Percentiles rank a stretch among this genome's conserved stretches.
Evolutionary conservation across 2,113 vertebrate species (phyloP).

Genomic region (Tragelaphus strepsiceros): DNA sequence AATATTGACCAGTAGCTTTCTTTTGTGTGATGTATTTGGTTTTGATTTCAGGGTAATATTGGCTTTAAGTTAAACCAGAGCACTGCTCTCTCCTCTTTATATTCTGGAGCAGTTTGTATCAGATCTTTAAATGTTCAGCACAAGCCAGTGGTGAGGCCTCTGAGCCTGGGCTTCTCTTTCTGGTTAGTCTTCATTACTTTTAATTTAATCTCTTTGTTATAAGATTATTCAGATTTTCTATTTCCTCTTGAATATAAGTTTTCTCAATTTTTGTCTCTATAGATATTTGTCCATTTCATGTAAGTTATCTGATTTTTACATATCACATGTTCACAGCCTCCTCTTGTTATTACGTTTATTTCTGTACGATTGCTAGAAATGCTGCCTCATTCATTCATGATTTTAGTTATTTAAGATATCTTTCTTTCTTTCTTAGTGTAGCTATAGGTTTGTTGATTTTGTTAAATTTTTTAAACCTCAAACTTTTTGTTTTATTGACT

Average conservation of each 20-base stretch:
- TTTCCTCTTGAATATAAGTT: background rate
- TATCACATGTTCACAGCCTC: accelerated
- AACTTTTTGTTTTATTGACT: background rate
- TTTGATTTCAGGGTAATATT: background rate
- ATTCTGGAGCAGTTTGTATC: background rate
- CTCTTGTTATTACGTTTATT: background rate
- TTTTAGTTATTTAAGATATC: background rate
- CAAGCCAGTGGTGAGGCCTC: background rate
- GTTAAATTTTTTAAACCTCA: background rate
- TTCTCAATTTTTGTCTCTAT: background rate
- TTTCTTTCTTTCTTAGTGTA: background rate
- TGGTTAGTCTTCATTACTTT: background rate
- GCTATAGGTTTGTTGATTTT: background rate
- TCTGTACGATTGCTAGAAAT: background rate
- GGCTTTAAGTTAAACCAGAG: background rate
- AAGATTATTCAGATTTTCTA: background rate
- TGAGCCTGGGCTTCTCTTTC: background rate
- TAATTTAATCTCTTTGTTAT: background rate
- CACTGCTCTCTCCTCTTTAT: background rate
- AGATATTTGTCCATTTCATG: background rate
- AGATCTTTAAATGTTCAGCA: background rate
- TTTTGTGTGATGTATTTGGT: background rate
- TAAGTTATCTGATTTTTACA: background rate
- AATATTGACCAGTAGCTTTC: background rate
- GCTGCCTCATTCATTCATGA: no score